Conservation (phyloP, 2,797 vertebrate genomes). For the Pyrocephalus nanus region DNA sequence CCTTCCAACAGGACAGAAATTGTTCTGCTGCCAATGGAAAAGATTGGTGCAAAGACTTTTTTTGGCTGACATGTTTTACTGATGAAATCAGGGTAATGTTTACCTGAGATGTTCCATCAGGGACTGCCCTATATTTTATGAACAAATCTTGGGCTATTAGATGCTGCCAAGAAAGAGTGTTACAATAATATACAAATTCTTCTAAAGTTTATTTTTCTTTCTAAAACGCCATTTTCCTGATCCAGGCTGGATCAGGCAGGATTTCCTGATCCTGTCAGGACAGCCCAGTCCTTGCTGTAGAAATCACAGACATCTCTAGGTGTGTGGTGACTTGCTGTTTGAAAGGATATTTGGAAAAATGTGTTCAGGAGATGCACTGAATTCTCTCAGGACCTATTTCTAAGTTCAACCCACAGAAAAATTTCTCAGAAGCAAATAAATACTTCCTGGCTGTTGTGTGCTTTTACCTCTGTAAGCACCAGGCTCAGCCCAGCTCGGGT, state of each 20-base stretch:
- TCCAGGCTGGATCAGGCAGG: neutral
- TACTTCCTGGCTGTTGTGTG: neutral
- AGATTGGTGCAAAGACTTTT: neutral
- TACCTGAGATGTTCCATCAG: neutral
- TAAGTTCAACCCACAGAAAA: neutral
- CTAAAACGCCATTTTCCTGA: neutral
- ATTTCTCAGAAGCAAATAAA: neutral
- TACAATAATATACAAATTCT: conserved; percentile 46
- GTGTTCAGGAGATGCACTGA: neutral
- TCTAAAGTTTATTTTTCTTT: conserved; percentile 37
- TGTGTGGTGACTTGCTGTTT: conserved; percentile 1
- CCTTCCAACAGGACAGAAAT: neutral
- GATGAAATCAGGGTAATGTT: neutral
- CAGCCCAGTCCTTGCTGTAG: conserved; percentile 22
- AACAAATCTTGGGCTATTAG: conserved; percentile 54
- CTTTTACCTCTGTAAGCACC: neutral
- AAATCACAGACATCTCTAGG: neutral
- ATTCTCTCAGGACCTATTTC: neutral
- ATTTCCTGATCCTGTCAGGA: neutral
- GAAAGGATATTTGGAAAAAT: neutral
- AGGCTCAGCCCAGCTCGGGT: neutral
- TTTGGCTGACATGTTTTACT: neutral
- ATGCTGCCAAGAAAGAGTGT: conserved; percentile 44
- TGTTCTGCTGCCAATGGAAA: neutral
- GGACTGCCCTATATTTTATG: conserved; percentile 32